Base-by-base conservation (phyloP, 1,140 invertebrate genomes). In the Palaemon carinicauda region DNA sequence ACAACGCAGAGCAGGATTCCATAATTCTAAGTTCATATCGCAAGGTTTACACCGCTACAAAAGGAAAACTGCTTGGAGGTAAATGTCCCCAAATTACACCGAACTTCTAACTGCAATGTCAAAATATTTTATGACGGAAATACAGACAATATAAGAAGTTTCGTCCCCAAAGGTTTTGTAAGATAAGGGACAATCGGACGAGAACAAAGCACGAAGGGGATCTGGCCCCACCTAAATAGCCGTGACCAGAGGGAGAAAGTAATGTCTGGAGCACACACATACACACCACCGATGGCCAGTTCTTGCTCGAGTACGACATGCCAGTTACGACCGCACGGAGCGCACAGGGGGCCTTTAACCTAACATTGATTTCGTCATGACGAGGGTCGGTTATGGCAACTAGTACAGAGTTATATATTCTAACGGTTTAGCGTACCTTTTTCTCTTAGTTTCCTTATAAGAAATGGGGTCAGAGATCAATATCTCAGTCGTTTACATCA, bases 161-260 rank as follows among this genome's bases (percentile, higher is more conserved):
- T 29, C 69, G 24, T n/a, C n/a, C n/a, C 73, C 24, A 3, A 12
- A 21, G 50, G 24, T 53, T 10, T 24, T 41, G 24, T 24, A 14
- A 52, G 17, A n/a, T 24, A 19, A 9, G 14, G 27, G 19, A 15
- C 50, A 31, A 15, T 41, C 50, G 52, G 27, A 56, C 77, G 77
- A 52, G 77, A 27, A 29, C 50, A 29, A 79, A n/a, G 24, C 19
- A 21, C n/a, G 51, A 51, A 53, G 75, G 77, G 77, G n/a, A 79
- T 79, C 77, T 60, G 77, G 77, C 52, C 52, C 75, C 50, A 29
- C 17, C 17, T 79, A 79, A 79, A 79, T 54, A 79, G 50, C 77
- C 77, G 77, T 79, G 77, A 79, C 77, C 77, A 56, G 77, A 53
- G 77, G 77, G 77, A 56, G 77, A 29, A 53, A 52, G 41, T 41